A percentile compares a stretch with the other conserved stretches of the same genome.
Evolutionary conservation across 2,113 vertebrate genomes (phyloP).

Genomic region (Phoenicopterus ruber): DNA sequence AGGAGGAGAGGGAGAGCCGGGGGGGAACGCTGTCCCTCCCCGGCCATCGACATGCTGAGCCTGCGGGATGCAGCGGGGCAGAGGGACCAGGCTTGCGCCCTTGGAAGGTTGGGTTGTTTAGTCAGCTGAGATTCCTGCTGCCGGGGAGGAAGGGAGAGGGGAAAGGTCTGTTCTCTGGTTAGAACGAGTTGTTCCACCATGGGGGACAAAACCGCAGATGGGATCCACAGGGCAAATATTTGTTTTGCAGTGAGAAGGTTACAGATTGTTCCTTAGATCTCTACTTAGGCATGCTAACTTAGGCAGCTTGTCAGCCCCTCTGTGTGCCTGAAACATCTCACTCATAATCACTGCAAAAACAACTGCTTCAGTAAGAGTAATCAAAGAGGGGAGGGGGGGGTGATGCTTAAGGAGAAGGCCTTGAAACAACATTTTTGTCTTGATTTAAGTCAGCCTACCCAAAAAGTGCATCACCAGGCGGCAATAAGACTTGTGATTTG

Average conservation of each 20-base stretch:
- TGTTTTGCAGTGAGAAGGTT: not conserved
- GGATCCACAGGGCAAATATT: not conserved
- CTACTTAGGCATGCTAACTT: not conserved
- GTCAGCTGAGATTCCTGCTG: not conserved
- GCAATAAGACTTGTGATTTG: not conserved
- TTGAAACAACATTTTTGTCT: not conserved
- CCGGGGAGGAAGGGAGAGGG: not conserved
- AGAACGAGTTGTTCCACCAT: not conserved
- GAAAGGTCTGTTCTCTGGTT: not conserved
- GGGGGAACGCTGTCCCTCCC: not conserved
- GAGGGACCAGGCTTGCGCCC: too few relatives aligned
- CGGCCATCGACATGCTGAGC: accelerated
- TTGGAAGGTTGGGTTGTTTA: not conserved
- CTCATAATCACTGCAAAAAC: not conserved
- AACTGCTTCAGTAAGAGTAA: not conserved
- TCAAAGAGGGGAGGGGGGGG: not conserved
- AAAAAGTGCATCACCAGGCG: not conserved
- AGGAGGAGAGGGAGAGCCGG: not conserved
- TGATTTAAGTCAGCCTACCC: not conserved
- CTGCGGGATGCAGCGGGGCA: accelerated
- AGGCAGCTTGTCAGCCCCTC: not conserved
- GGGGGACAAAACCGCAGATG: not conserved
- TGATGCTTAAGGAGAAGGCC: not conserved
- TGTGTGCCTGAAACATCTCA: not conserved
- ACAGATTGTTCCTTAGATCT: not conserved